Evolutionary conservation across 1,140 invertebrate genomes (phyloP), one percentile per base, ranked within the genome.

Genomic region (Notospermus geniculatus): DNA sequence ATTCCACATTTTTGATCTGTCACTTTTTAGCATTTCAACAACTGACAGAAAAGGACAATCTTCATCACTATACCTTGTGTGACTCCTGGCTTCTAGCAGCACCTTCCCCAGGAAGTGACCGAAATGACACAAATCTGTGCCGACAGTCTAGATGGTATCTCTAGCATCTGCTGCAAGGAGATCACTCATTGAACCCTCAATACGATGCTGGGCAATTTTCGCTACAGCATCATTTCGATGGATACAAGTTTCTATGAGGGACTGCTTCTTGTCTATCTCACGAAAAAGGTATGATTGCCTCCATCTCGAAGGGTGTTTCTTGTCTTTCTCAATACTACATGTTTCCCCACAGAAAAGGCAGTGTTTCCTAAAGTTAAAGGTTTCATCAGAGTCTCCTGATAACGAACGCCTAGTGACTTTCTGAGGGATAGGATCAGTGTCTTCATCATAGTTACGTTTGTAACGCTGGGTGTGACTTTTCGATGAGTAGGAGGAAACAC

Each of bases 61-160:
- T 7, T 4, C 32, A 36, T 15, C 15, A 36, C 15, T 36, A n/a
- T n/a, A n/a, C n/a, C n/a, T 36, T 36, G 5, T 15, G 15, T 15
- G 32, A 36, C 32, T 7, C 5, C 32, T 36, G 32, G n/a, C n/a
- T 36, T 36, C 32, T 36, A 36, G 5, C 32, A 4, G 15, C 32
- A 36, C 32, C 15, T 15, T 36, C 32, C 32, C 32, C 32, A 36
- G 32, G 32, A 7, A 36, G 15, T 36, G 32, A 36, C 32, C 32
- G 4, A 7, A 15, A 36, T 4, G 32, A 36, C 5, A 50, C 4
- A n/a, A 50, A 50, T 50, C 46, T 50, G 5, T 19, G 4, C 9
- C n/a, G n/a, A 27, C 46, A 50, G 25, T 50, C 46, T 5, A 23
- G n/a, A n/a, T 50, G 46, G 46, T 50, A 50, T n/a, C 46, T n/a